Base-by-base conservation (phyloP, 2,113 vertebrate genomes). In the Elachura formosa region DNA sequence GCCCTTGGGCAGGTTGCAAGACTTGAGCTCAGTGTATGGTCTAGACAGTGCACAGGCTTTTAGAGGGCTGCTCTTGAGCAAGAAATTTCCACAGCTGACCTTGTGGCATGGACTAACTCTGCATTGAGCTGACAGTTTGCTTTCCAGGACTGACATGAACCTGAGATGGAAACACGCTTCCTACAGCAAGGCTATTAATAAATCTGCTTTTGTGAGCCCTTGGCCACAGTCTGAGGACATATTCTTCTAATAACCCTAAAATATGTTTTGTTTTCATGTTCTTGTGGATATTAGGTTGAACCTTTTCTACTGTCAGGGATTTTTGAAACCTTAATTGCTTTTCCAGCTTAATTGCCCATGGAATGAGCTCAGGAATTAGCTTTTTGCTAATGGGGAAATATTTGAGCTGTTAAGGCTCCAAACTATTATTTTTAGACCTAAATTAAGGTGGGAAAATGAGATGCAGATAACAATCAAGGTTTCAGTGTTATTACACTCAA, bases 251-350 rank as follows among this genome's bases (percentile, higher is more conserved):
- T 91, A 93, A 88, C 46, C 67, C 48, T 88, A 66, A 95, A 93
- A 90, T 68, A 66, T 68, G 34, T 88, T 96, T 95, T 96, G 86
- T 94, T 95, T 96, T 95, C 75, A 20, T 69, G 56, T 89, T 18
- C 45, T 93, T 41, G 51, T 93, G 72, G 56, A 43, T 90, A 91
- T 95, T 83, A 91, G 41, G 46, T 58, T 77, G 72, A 96, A 91
- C 93, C 41, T 94, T 95, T 90, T 54, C 48, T 75, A 77, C 76
- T 67, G 66, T 90, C 82, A 95, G 76, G 73, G 82, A 73, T 91
- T 95, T 95, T 68, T 96, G 91, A 95, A 91, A 51, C 56, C 49
- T 78, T 95, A 96, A 94, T 96, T 95, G 95, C 79, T 93, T 96
- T 96, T 90, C 54, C 38, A 77, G 66, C 34, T 92, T 96, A 96